Percentiles rank a stretch among this genome's conserved stretches.
phyloP scores from a whole-genome alignment of 1,140 invertebrate genomes.

The Drosophila repleta region DNA sequence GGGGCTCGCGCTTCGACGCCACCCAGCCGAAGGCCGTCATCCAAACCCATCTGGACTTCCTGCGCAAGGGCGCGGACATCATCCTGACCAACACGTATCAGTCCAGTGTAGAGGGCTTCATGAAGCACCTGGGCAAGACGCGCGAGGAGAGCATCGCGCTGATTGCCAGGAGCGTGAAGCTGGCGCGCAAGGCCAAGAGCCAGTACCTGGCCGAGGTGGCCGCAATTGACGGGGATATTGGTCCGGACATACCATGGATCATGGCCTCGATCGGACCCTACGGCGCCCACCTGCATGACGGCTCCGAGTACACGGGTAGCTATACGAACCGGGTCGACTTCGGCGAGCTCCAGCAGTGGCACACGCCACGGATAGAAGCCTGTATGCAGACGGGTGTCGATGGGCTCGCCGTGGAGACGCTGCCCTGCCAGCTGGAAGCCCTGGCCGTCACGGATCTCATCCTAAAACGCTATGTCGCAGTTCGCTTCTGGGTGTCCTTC shows the following conservation, averaged over 20 bases:
- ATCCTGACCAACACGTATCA: conserved; percentile 96
- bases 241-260: conserved; percentile 85
- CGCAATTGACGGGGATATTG: conserved; percentile 24
- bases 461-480: conserved; percentile 87
- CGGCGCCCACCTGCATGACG: conserved; percentile 93
- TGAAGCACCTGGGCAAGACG: conserved; percentile 87
- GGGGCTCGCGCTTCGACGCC: conserved; percentile 91
- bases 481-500: conserved; percentile 90
- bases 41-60: conserved; percentile 90
- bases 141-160: conserved; percentile 87
- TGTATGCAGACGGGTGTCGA: conserved; percentile 90
- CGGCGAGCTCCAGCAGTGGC: conserved; percentile 90
- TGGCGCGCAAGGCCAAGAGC: conserved; percentile 85
- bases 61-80: conserved; percentile 92
- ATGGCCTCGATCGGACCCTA: conserved; percentile 96
- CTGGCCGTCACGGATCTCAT: conserved; percentile 91
- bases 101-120: conserved; percentile 91
- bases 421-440: conserved; percentile 92
- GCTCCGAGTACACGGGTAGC: conserved; percentile 94
- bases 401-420: conserved; percentile 94
- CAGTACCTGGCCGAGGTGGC: conserved; percentile 50
- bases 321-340: conserved; percentile 89
- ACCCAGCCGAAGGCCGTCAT: conserved; percentile 89
- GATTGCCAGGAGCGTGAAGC: conserved; percentile 88
- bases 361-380: conserved; percentile 90